These are phyloP conservation scores for Micromussa lordhowensis DNA, from an alignment of 92 coral and sea anemone species.

Conservation along the genomic window DNA sequence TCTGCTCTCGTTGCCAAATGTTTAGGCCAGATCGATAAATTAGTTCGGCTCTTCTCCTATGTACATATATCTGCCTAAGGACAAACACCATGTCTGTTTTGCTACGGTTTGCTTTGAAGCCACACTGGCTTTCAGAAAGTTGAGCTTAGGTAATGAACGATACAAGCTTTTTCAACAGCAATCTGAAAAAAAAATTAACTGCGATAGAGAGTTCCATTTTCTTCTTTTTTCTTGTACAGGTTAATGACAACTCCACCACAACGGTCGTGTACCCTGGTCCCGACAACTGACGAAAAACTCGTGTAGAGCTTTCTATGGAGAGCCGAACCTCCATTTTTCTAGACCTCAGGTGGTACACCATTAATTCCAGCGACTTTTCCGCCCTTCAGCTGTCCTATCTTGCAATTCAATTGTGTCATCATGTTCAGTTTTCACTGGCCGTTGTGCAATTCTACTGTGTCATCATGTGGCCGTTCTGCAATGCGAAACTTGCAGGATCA, in stretches of 20 bases:
- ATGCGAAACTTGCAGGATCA: conserved; percentile 1
- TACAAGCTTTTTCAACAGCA: conserved; percentile 23
- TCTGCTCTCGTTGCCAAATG: conserved; percentile 52
- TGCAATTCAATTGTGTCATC: conserved; percentile 7
- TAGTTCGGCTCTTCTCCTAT: conserved; percentile 60
- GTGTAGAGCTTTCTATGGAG: conserved; percentile 20
- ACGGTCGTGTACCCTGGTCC: conserved; percentile 37
- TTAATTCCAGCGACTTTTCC: conserved; percentile 38
- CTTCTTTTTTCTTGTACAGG: conserved; percentile 31
- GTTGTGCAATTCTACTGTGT: conserved; percentile 23
- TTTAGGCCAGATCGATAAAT: conserved; percentile 55
- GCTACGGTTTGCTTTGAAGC: conserved; percentile 46
- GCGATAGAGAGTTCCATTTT: conserved; percentile 34
- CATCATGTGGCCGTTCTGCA: conserved; percentile 4
- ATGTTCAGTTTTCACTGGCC: neutral
- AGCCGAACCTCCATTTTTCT: conserved; percentile 31
- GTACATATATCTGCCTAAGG: conserved; percentile 52
- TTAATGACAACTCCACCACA: conserved; percentile 26
- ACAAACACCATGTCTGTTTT: conserved; percentile 60
- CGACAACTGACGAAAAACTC: conserved; percentile 36
- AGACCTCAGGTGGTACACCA: conserved; percentile 33
- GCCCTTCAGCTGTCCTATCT: conserved; percentile 28
- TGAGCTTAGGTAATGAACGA: conserved; percentile 23
- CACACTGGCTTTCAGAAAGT: conserved; percentile 37
- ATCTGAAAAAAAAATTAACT: conserved; percentile 24